These are phyloP conservation scores for Watsonalla binaria DNA, from an alignment of 2,888 invertebrate species.

Conservation along the genomic window DNA sequence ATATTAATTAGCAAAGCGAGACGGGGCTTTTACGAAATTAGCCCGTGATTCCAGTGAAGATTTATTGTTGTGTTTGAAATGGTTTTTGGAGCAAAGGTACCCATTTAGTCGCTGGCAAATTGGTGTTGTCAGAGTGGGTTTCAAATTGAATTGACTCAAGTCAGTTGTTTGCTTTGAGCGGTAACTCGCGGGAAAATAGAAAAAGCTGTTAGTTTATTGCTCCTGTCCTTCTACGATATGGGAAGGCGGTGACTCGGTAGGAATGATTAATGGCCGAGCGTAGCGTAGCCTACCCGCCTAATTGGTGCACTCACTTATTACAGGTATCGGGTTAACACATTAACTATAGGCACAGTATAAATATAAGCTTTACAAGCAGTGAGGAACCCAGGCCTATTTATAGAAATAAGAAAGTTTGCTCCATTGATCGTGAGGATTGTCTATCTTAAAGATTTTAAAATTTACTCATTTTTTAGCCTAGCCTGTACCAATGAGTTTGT, in stretches of 20 bases:
- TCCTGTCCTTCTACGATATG: slow-evolving; percentile 22
- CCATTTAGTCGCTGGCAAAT: slow-evolving; percentile 72
- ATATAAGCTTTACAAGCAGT: no score
- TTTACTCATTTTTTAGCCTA: no score
- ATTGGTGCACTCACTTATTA: background rate
- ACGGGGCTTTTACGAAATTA: slow-evolving; percentile 79
- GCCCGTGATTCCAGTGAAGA: slow-evolving; percentile 77
- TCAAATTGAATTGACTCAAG: slow-evolving; percentile 72
- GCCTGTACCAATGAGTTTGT: no score
- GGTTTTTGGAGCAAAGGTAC: slow-evolving; percentile 74
- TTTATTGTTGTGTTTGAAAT: slow-evolving; percentile 77
- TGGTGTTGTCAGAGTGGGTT: slow-evolving; percentile 67
- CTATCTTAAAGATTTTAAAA: no score
- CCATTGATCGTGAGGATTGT: no score
- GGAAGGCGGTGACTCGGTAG: slow-evolving; percentile 27
- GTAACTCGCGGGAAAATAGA: slow-evolving; percentile 40
- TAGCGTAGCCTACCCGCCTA: background rate
- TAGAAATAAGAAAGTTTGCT: no score
- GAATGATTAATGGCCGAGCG: slow-evolving; percentile 28
- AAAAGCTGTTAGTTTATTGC: slow-evolving; percentile 45
- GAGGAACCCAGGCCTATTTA: no score
- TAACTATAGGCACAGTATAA: no score
- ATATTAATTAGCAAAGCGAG: slow-evolving; percentile 79
- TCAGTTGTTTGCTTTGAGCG: slow-evolving; percentile 53
- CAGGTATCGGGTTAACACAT: no score